Base-by-base conservation (phyloP, 2,113 vertebrate genomes). In the Lepus americanus region DNA sequence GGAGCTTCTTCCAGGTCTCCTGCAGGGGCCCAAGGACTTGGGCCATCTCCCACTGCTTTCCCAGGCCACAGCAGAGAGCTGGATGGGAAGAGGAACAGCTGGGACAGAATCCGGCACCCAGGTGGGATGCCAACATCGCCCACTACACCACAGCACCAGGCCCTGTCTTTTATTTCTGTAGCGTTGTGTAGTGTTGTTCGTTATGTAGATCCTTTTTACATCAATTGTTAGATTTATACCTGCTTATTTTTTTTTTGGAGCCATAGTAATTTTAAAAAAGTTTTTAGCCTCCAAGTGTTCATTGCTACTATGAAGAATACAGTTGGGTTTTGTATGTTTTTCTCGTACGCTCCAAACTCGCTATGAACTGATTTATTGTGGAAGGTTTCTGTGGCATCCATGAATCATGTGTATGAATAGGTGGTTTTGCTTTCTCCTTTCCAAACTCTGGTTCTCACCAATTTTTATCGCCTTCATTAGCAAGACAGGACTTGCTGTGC, bases 61-160 rank as follows among this genome's bases (percentile, higher is more conserved):
- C 44, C 44, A 44, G 44, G 44, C 44, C 44, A 44, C 44, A 44
- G 44, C 44, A 44, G 44, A 44, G 44, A 44, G 44, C 44, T 44
- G 6, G 44, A 44, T 6, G 1, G 7, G 44, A 44, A 44, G 44
- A 44, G 44, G 1, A 44, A 1, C 44, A 44, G 0, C 44, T 1
- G 44, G 5, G 44, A 44, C 44, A 44, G 1, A 44, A 44, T 1
- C 44, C 44, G 44, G 44, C 44, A 44, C 44, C 44, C 44, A 44
- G 44, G 44, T 44, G 44, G 44, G 44, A 44, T 44, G 44, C 44
- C 44, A 44, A 44, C 44, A 44, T 44, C 6, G 44, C 44, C 44
- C 44, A 44, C 44, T 44, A 44, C 44, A 44, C 44, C 44, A 44
- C 44, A 44, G 44, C 44, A 44, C 44, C 44, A 44, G 44, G 44